These are phyloP conservation scores for Loriculus beryllinus DNA, from an alignment of 2,797 vertebrate species.

Conservation along the genomic window DNA sequence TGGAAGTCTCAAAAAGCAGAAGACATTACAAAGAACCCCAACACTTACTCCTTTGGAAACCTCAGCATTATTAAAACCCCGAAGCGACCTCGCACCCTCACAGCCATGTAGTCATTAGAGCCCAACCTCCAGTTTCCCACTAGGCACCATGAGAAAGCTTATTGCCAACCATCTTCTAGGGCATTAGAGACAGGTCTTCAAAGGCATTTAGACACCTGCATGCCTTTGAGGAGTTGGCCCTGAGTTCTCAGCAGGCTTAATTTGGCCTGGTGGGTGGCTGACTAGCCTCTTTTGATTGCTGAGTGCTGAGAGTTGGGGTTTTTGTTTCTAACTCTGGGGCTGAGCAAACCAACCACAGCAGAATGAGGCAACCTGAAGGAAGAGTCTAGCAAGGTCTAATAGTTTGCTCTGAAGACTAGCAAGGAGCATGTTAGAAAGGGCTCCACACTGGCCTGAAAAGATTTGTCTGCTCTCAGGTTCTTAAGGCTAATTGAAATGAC, in stretches of 20 bases:
- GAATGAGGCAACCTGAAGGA: not conserved
- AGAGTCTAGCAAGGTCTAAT: not conserved
- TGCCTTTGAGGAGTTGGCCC: not conserved
- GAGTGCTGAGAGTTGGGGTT: not conserved
- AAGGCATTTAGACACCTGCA: not conserved
- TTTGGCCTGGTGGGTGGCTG: not conserved
- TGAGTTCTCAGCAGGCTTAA: not conserved
- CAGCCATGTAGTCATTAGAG: not conserved
- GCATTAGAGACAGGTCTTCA: not conserved
- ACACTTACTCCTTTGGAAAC: not conserved
- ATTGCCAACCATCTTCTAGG: not conserved
- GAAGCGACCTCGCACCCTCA: fast-evolving
- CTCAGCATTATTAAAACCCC: not conserved
- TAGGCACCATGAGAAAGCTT: not conserved
- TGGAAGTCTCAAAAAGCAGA: not conserved
- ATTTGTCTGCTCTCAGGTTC: not conserved
- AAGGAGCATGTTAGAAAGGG: not conserved
- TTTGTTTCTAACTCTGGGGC: not conserved
- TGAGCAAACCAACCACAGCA: not conserved
- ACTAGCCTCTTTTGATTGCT: not conserved
- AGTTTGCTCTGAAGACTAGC: not conserved
- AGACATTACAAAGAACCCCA: not conserved
- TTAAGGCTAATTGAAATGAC: not conserved
- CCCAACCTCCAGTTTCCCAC: not conserved
- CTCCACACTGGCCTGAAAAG: not conserved